Base-by-base conservation (phyloP, 2,113 vertebrate species). In the Ceyx margarethae region DNA sequence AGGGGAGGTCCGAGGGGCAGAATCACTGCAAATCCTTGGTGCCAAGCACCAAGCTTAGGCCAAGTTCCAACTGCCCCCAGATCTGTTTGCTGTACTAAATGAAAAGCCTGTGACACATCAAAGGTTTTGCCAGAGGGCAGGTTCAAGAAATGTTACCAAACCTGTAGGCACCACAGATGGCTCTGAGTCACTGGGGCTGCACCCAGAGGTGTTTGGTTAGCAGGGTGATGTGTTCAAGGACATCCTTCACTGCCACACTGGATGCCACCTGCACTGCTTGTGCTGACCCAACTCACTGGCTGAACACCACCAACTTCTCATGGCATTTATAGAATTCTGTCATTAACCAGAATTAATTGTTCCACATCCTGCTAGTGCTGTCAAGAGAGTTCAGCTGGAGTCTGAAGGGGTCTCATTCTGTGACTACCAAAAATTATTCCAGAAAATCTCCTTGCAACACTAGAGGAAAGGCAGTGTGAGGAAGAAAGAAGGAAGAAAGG, bases 61-160 rank as follows among this genome's bases (percentile, higher is more conserved):
- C 48, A 46, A 81, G 80, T 68, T 94, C 90, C 88, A 76, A 42
- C 15, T 1, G 10, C 57, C 58, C 58, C 50, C 54, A 68, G 31
- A 72, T 76, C 69, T 1, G 0, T 81, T 87, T 87, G 62, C 74
- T 81, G 21, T 50, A 33, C 54, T 87, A 21, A 65, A 84, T 57
- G 72, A 92, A 90, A 91, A 69, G 58, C 50, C 19, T 61, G 66
- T 42, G 43, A 86, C 50, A 33, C 26, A 75, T 37, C 15, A 69
- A 83, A 88, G 66, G 22, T 90, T 91, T 94, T 76, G 58, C 72
- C 82, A 66, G 69, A 81, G 81, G 50, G 62, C 31, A 6, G 19
- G 74, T 73, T 93, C 81, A 93, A 92, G 94, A 90, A 96, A 96
- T 80, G 91, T 56, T 73, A 91, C 95, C 94, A 84, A 95, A 96